A percentile compares a stretch with the other conserved stretches of the same genome.
phyloP scores from a whole-genome alignment of 2,113 vertebrate species.

The Pomatostomus ruficeps region DNA sequence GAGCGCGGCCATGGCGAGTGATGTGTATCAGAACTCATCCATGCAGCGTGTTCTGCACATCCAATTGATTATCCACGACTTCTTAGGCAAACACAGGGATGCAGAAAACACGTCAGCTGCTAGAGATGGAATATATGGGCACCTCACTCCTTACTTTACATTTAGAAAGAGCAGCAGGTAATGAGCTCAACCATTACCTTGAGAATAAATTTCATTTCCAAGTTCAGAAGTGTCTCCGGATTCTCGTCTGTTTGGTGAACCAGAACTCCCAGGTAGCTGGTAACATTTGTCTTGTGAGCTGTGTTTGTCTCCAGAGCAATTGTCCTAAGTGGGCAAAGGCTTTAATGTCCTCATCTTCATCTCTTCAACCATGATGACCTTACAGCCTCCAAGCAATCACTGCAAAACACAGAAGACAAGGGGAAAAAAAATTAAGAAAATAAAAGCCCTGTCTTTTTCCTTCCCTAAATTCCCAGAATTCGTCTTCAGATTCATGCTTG shows the following conservation, averaged over 20 bases:
- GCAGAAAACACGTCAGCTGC: slow-evolving; percentile 23
- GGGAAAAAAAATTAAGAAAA: neutral
- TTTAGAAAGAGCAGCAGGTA: neutral
- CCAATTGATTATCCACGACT: slow-evolving; percentile 32
- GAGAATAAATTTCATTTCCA: slow-evolving; percentile 14
- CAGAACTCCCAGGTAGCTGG: slow-evolving; percentile 23
- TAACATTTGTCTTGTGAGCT: neutral
- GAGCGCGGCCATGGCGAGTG: neutral
- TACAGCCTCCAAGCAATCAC: neutral
- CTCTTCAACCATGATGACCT: neutral
- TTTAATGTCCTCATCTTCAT: neutral
- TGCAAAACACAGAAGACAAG: neutral
- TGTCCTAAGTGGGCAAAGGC: neutral
- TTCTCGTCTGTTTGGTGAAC: neutral
- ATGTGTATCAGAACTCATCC: neutral
- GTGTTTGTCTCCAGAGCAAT: slow-evolving; percentile 4
- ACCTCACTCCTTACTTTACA: neutral
- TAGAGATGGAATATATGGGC: neutral
- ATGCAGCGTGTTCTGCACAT: slow-evolving; percentile 1
- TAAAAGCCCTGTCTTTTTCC: neutral
- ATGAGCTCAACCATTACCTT: neutral
- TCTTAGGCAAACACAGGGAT: slow-evolving; percentile 32
- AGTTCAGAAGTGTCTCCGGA: neutral
- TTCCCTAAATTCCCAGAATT: neutral
- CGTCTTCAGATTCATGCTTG: neutral